These are phyloP conservation scores for Dendrolimus houi DNA, from an alignment of 2,888 invertebrate genomes.

Conservation along the genomic window DNA sequence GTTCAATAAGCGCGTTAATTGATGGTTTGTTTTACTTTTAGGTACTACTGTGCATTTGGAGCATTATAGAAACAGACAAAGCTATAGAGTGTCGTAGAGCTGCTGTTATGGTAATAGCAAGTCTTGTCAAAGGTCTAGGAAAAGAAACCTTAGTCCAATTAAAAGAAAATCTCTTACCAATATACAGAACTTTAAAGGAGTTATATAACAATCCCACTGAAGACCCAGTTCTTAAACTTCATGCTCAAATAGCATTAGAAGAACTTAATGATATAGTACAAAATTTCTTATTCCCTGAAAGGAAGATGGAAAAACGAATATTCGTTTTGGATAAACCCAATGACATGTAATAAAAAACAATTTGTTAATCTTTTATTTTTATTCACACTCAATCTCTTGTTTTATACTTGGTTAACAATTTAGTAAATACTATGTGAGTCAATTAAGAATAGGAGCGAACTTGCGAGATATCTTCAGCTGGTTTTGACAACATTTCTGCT, in stretches of 20 bases:
- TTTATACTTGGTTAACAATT: slow-evolving; percentile 1
- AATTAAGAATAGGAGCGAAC: no score
- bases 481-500: no score
- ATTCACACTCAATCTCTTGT: slow-evolving; percentile 9
- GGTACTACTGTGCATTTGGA: slow-evolving; percentile 83
- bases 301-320: slow-evolving; percentile 77
- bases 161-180: slow-evolving; percentile 79
- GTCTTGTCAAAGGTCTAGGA: slow-evolving; percentile 85
- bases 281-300: slow-evolving; percentile 75
- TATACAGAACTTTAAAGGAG: slow-evolving; percentile 83
- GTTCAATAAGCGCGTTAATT: background rate
- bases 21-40: slow-evolving; percentile 42
- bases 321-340: slow-evolving; percentile 23
- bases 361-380: slow-evolving; percentile 12
- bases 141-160: slow-evolving; percentile 80
- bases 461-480: no score
- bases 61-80: slow-evolving; percentile 82
- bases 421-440: background rate
- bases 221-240: slow-evolving; percentile 80
- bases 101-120: slow-evolving; percentile 84
- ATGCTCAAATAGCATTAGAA: slow-evolving; percentile 86
- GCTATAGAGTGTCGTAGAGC: slow-evolving; percentile 85
- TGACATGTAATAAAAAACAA: slow-evolving; percentile 19
- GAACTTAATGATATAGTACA: slow-evolving; percentile 83
- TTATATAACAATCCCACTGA: slow-evolving; percentile 79